Evolutionary conservation across 2,113 vertebrate species (phyloP).

Genomic region (Bombycilla garrulus): DNA sequence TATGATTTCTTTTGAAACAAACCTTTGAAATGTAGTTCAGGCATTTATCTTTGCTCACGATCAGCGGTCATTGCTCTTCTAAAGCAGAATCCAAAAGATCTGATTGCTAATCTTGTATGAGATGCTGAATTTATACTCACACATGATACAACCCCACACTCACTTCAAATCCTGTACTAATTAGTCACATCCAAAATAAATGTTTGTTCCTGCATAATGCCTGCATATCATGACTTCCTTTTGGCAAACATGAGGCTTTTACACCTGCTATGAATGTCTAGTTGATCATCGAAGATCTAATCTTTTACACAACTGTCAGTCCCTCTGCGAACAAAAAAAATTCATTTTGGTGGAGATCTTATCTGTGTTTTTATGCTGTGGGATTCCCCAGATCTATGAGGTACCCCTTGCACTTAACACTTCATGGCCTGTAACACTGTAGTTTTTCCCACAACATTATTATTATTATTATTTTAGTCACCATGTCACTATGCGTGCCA

Average conservation of each 20-base stretch:
- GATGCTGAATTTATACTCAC: background rate
- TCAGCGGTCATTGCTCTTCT: background rate
- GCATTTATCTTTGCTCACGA: background rate
- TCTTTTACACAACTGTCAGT: background rate
- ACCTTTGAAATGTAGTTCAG: background rate
- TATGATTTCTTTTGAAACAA: background rate
- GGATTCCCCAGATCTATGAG: background rate
- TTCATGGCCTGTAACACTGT: accelerated
- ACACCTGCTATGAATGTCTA: background rate
- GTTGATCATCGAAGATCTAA: background rate
- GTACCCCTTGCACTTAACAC: background rate
- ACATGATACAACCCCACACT: background rate
- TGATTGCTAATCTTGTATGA: background rate
- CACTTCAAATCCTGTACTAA: background rate
- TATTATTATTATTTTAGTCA: background rate
- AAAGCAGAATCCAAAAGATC: background rate
- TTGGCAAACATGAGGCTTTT: background rate
- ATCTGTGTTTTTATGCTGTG: background rate
- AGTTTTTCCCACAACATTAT: background rate
- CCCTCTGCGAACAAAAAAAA: background rate
- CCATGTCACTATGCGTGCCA: accelerated
- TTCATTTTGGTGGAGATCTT: background rate
- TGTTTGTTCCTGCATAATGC: background rate
- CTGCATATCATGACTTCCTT: background rate
- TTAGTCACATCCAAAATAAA: background rate